Percentiles rank a stretch among this genome's conserved stretches.
Evolutionary conservation across 2,797 vertebrate genomes (phyloP).

Genomic region (Lacerta viridis): DNA sequence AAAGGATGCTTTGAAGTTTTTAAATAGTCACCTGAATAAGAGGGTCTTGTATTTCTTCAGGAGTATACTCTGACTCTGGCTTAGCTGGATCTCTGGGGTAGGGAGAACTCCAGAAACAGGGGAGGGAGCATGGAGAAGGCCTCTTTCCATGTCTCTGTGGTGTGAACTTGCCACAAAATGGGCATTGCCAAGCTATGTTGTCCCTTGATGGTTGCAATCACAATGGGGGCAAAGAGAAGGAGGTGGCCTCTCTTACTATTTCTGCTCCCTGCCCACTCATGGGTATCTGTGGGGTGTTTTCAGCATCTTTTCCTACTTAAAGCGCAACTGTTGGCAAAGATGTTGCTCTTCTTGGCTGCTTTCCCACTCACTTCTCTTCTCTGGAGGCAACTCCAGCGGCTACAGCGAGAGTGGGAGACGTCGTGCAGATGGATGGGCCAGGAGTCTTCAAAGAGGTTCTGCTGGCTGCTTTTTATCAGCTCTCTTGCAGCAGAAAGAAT

Average conservation of each 20-base stretch:
- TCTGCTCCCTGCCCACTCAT: background rate
- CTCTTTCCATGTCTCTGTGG: background rate
- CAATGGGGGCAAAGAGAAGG: background rate
- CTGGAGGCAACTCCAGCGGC: background rate
- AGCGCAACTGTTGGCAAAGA: background rate
- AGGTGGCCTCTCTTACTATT: background rate
- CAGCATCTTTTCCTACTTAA: background rate
- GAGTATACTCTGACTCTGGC: background rate
- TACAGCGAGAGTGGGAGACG: background rate
- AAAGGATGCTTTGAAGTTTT: background rate
- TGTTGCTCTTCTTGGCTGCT: conserved; percentile 22
- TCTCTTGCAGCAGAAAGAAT: conserved; percentile 17
- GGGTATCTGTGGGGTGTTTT: background rate
- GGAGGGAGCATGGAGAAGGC: background rate
- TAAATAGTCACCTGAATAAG: background rate
- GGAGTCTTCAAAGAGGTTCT: background rate
- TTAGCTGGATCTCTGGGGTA: background rate
- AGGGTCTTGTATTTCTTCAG: background rate
- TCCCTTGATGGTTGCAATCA: background rate
- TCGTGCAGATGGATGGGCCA: background rate
- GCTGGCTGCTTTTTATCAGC: conserved; percentile 29
- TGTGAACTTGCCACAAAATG: background rate
- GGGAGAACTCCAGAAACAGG: too few species aligned
- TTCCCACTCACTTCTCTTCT: conserved; percentile 16
- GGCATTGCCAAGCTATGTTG: background rate